A percentile compares a stretch with the other conserved stretches of the same genome.
These are phyloP conservation scores for Colletes collaris DNA, from an alignment of 2,888 invertebrate species.

Conservation along the genomic window DNA sequence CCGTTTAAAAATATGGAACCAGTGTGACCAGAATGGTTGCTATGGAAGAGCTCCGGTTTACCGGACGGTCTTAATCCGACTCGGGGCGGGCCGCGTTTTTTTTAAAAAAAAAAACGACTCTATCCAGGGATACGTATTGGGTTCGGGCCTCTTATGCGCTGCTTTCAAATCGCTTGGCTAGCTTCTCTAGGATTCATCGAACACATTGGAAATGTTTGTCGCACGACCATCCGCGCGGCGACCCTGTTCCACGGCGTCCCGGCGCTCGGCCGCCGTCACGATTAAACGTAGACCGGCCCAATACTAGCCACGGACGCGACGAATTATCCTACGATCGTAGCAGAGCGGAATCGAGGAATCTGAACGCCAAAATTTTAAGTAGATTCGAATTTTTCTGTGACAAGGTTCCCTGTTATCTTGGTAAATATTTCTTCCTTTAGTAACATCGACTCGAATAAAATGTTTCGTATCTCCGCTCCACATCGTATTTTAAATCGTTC, in stretches of 20 bases:
- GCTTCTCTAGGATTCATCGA: constrained; percentile 26
- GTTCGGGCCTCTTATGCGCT: constrained; percentile 18
- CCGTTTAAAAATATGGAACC: constrained; percentile 83
- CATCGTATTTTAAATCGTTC: no score
- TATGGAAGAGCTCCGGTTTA: constrained; percentile 82
- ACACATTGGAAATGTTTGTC: constrained; percentile 1
- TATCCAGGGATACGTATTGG: constrained; percentile 40
- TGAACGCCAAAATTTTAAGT: no score
- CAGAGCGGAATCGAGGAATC: no score
- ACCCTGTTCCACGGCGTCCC: background rate
- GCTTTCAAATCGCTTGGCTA: constrained; percentile 24
- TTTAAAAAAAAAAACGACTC: constrained; percentile 31
- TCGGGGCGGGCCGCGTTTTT: constrained; percentile 74
- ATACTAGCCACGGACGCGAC: no score
- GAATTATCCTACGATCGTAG: no score
- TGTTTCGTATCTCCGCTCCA: no score
- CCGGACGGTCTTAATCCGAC: constrained; percentile 78
- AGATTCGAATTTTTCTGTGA: no score
- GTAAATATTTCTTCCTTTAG: no score
- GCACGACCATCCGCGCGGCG: background rate
- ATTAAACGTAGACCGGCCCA: no score
- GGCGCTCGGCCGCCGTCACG: background rate
- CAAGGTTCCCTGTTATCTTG: no score
- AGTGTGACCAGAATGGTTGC: constrained; percentile 84
- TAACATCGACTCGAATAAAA: no score